Conservation (phyloP, 2,113 vertebrate species). For the Amblyornis subalaris region DNA sequence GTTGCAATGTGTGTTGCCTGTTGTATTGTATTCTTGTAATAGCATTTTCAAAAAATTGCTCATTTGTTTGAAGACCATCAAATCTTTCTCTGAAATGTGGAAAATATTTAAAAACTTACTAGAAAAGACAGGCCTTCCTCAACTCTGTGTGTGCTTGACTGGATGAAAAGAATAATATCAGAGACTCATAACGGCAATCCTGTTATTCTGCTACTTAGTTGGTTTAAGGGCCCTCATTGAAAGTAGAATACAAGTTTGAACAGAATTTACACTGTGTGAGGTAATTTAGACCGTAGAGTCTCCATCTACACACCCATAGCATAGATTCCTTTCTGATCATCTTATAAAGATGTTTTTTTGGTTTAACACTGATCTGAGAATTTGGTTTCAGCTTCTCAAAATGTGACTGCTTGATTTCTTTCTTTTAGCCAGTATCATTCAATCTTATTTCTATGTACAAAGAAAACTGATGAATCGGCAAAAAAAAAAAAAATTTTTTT, state of each 20-base stretch:
- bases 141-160: rapidly evolving
- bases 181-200: not conserved
- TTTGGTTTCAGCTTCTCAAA: not conserved
- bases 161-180: not conserved
- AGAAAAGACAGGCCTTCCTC: not conserved
- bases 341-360: not conserved
- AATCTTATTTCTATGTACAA: not conserved
- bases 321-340: not conserved
- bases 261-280: not conserved
- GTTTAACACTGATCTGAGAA: not conserved
- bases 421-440: not conserved
- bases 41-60: not conserved
- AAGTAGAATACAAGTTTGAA: not conserved
- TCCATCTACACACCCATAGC: not conserved
- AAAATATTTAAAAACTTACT: not conserved
- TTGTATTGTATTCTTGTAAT: not conserved
- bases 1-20: not conserved
- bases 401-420: not conserved
- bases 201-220: not conserved
- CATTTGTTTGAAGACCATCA: not conserved
- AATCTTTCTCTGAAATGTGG: not conserved
- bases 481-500: not conserved
- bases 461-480: not conserved
- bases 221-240: not conserved
- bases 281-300: not conserved